phyloP scores from a whole-genome alignment of 2,113 vertebrate species.

The Vanacampus margaritifer region DNA sequence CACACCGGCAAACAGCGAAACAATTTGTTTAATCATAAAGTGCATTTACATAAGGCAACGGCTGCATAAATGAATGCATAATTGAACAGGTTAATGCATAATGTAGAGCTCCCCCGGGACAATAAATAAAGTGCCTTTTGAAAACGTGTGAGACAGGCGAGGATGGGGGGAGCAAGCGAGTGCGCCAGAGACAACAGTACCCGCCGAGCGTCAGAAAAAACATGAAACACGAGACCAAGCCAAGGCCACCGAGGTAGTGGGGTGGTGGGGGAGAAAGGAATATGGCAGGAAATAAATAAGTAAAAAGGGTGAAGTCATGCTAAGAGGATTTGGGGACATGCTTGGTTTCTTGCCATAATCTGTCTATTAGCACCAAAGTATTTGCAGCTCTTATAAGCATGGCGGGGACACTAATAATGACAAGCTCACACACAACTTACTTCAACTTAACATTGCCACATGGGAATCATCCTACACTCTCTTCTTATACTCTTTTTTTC shows the following conservation, averaged over 20 bases:
- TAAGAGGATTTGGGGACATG: constrained; percentile 78
- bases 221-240: constrained; percentile 69
- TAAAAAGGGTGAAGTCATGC: constrained; percentile 65
- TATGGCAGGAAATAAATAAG: constrained; percentile 65
- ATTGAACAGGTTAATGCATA: constrained; percentile 77
- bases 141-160: constrained; percentile 60
- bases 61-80: constrained; percentile 77
- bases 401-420: constrained; percentile 74
- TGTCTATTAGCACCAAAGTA: constrained; percentile 79
- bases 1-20: constrained; percentile 67
- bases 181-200: constrained; percentile 44
- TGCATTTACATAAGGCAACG: constrained; percentile 74
- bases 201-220: constrained; percentile 60
- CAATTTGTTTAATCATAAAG: constrained; percentile 75
- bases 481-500: constrained; percentile 24
- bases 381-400: constrained; percentile 74
- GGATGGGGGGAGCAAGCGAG: constrained; percentile 24
- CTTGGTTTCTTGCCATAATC: constrained; percentile 78
- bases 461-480: constrained; percentile 57
- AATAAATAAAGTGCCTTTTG: constrained; percentile 72
- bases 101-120: constrained; percentile 67
- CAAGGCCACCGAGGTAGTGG: constrained; percentile 56
- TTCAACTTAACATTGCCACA: constrained; percentile 61
- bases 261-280: constrained; percentile 44
- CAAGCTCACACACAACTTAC: constrained; percentile 67